A percentile compares a stretch with the other conserved stretches of the same genome.
phyloP scores from a whole-genome alignment of 2,888 invertebrate genomes.

The Agrochola macilenta region DNA sequence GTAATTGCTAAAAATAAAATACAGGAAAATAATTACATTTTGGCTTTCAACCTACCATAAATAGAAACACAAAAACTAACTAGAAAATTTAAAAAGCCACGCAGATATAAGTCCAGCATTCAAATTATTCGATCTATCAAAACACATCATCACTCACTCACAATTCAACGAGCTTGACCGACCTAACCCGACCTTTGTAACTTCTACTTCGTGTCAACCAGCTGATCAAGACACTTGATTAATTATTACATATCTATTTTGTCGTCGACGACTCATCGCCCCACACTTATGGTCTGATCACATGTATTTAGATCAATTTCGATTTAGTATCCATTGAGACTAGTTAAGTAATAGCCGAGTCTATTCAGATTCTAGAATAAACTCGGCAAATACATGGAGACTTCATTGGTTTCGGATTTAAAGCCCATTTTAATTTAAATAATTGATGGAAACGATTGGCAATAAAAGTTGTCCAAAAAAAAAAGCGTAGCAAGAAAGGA shows the following conservation, averaged over 20 bases:
- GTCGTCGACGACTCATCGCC: conserved; percentile 48
- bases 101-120: neutral
- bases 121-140: neutral
- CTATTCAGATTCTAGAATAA: conserved; percentile 6
- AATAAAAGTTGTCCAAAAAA: neutral
- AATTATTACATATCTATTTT: conserved; percentile 38
- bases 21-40: neutral
- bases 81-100: neutral
- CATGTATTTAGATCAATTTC: conserved; percentile 60
- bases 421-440: neutral
- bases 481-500: neutral
- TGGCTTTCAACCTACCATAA: neutral
- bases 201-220: conserved; percentile 29
- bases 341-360: neutral
- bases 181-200: conserved; percentile 10
- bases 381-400: neutral
- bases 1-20: neutral
- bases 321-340: conserved; percentile 31
- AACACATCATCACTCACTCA: conserved; percentile 28
- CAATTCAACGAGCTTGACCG: neutral
- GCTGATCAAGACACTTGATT: conserved; percentile 28
- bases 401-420: conserved; percentile 13
- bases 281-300: conserved; percentile 44
- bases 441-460: neutral
- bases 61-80: neutral